phyloP scores from a whole-genome alignment of 2,888 invertebrate genomes.

The Drosophila kokeensis region DNA sequence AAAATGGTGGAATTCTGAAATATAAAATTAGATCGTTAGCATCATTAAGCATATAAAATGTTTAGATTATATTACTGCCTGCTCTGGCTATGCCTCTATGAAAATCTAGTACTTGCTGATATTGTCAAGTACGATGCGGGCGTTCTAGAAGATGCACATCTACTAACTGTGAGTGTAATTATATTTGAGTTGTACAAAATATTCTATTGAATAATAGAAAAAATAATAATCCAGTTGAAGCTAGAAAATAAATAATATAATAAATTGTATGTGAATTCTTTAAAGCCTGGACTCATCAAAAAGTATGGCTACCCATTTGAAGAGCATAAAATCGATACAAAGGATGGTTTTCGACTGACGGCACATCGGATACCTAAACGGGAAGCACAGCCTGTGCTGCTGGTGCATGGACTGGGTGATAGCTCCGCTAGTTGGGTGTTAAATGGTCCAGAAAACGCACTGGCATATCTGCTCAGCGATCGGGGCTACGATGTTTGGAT shows the following conservation, averaged over 20 bases:
- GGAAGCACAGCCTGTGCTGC: slow-evolving; percentile 86
- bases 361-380: slow-evolving; percentile 89
- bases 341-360: slow-evolving; percentile 90
- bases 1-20: neutral
- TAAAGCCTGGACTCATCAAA: slow-evolving; percentile 70
- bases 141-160: slow-evolving; percentile 40
- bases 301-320: slow-evolving; percentile 88
- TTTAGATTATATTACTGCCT: slow-evolving; percentile 18
- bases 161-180: slow-evolving; percentile 41
- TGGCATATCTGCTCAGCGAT: slow-evolving; percentile 87
- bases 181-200: neutral
- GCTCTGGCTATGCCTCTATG: slow-evolving; percentile 21
- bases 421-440: slow-evolving; percentile 90
- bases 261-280: neutral
- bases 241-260: neutral
- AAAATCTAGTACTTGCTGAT: slow-evolving; percentile 8
- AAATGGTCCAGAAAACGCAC: slow-evolving; percentile 87
- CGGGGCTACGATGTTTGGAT: slow-evolving; percentile 87
- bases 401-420: slow-evolving; percentile 90
- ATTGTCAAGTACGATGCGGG: slow-evolving; percentile 19
- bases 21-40: too few species aligned
- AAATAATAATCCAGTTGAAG: neutral
- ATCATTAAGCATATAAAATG: slow-evolving; percentile 13
- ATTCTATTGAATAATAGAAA: neutral
- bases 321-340: slow-evolving; percentile 87